A percentile compares a stretch with the other conserved stretches of the same genome.
phyloP scores from a whole-genome alignment of 2,888 invertebrate genomes.

The Drosophila setosimentum region DNA sequence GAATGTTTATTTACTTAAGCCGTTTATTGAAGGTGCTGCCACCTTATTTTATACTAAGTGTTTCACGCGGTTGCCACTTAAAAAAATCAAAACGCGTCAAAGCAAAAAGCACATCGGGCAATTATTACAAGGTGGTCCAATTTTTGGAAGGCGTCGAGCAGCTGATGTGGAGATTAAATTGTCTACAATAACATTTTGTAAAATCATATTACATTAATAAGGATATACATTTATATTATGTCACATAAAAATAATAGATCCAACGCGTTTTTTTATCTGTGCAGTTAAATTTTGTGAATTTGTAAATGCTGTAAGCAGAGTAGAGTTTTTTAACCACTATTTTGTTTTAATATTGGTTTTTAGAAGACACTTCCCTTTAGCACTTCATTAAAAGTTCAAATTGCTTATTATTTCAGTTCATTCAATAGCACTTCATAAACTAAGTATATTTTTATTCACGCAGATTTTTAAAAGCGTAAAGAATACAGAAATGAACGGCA shows the following conservation, averaged over 20 bases:
- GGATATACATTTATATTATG: neutral
- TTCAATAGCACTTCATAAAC: neutral
- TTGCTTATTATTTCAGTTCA: neutral
- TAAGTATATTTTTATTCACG: neutral
- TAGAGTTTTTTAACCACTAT: neutral
- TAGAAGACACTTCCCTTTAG: neutral
- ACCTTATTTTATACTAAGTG: neutral
- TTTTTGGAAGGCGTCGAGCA: neutral
- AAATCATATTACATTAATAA: no score
- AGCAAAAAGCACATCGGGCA: neutral
- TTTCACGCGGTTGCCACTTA: neutral
- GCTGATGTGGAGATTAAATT: neutral
- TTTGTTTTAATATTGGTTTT: neutral
- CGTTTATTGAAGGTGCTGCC: neutral
- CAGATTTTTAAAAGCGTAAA: neutral
- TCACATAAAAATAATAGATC: neutral
- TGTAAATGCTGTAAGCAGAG: neutral
- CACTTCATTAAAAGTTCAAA: neutral
- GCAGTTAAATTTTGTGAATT: constrained; percentile 72
- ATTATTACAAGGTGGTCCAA: neutral
- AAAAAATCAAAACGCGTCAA: neutral
- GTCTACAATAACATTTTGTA: neutral
- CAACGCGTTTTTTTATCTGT: neutral
- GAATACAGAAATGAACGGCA: neutral
- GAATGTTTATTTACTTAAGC: neutral